These are phyloP conservation scores for Orientallactaga bullata DNA, from an alignment of 2,113 vertebrate genomes.

Conservation along the genomic window DNA sequence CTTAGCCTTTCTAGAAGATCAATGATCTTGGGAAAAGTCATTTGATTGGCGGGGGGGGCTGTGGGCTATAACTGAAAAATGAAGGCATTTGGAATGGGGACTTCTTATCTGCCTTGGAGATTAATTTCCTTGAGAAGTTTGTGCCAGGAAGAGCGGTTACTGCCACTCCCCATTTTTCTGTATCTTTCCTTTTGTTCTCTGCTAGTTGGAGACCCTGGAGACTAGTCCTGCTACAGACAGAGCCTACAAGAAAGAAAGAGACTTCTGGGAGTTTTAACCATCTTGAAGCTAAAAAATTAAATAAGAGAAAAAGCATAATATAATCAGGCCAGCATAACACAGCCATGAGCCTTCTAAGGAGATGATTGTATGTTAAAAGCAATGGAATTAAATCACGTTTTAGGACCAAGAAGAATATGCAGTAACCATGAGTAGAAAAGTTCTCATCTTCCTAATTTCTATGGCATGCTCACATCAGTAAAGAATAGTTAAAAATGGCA, in stretches of 20 bases:
- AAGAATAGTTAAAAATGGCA: neutral
- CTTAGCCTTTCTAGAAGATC: neutral
- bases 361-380: neutral
- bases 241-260: neutral
- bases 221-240: constrained; percentile 2
- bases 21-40: neutral
- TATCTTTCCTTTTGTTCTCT: constrained; percentile 22
- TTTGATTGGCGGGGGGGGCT: neutral
- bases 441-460: neutral
- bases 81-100: neutral
- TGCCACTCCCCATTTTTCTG: neutral
- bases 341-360: neutral
- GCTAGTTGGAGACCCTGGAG: constrained; percentile 22
- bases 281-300: constrained; percentile 50
- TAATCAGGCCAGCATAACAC: neutral
- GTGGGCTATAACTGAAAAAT: neutral
- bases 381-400: constrained; percentile 13
- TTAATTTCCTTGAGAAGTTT: neutral
- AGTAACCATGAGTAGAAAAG: neutral
- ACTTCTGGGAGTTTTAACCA: neutral
- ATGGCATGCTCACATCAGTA: neutral
- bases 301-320: neutral
- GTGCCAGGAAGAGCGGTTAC: neutral
- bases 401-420: neutral
- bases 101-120: neutral